Evolutionary conservation across 2,113 vertebrate genomes (phyloP).

Genomic region (Thalassarche chlororhynchos): DNA sequence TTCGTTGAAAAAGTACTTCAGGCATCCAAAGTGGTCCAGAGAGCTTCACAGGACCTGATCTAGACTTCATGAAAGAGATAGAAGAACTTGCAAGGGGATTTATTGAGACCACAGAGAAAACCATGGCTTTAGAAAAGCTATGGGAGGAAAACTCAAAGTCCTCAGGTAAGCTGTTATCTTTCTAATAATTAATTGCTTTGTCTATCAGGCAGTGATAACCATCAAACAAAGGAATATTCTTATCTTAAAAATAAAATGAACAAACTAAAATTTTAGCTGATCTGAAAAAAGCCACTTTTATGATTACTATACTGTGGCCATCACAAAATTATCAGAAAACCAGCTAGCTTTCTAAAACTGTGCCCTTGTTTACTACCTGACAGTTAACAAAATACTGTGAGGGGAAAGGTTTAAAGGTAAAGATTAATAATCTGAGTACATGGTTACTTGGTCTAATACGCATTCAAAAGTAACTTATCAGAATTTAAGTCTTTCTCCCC

Average conservation of each 20-base stretch:
- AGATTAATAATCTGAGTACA: background rate
- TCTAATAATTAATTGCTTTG: background rate
- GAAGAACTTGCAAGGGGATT: conserved; percentile 65
- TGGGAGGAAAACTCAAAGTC: conserved; percentile 42
- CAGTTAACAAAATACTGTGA: background rate
- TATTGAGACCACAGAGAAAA: conserved; percentile 55
- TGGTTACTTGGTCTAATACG: background rate
- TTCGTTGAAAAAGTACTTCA: background rate
- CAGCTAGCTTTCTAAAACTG: background rate
- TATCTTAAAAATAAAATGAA: background rate
- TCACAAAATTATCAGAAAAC: background rate
- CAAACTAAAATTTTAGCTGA: background rate
- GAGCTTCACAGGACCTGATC: background rate
- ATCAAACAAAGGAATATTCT: background rate
- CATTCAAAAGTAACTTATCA: background rate
- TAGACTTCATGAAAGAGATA: conserved; percentile 58
- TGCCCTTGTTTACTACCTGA: background rate
- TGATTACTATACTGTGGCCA: fast-evolving
- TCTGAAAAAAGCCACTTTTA: background rate
- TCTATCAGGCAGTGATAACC: background rate
- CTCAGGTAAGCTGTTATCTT: conserved; percentile 36
- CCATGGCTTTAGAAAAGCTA: conserved; percentile 35
- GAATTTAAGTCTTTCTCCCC: background rate
- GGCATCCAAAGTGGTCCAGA: background rate
- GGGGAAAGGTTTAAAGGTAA: background rate